Base-by-base conservation (phyloP, 2,113 vertebrate species). In the Tyrannus savana region DNA sequence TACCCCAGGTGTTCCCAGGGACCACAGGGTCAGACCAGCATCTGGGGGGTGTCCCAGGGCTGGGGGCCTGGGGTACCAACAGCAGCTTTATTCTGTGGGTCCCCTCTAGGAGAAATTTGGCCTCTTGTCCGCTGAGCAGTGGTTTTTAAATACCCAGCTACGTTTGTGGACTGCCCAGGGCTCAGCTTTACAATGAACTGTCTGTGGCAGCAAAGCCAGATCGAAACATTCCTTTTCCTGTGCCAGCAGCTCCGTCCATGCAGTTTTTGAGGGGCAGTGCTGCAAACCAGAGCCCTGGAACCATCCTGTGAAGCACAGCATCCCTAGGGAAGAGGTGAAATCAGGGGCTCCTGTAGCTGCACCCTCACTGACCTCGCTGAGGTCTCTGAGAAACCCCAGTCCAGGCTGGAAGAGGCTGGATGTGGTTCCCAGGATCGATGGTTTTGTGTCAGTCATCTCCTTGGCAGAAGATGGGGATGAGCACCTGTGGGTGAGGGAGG, bases 281-380 rank as follows among this genome's bases (percentile, higher is more conserved):
- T 74, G n/a, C 53, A 35, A n/a, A 60, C 31, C 46, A 16, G 58
- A 60, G 80, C 41, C 4, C 50, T 55, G 52, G 64, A 44, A 56
- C 2, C 0, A 0, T 19, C 68, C 74, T 5, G 2, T 21, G 8
- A 3, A 5, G 33, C 41, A 12, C 62, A 39, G 52, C 30, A 1
- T 27, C 28, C 31, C 53, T 18, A 10, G 39, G 14, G 24, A 49
- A 27, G 41, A 55, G n/a, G 12, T 39, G 69, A 6, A 14, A 68
- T 39, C 74, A 19, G 30, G 10, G 28, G 74, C 35, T 49, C 24
- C 50, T 7, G 59, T 4, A 23, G 13, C 58, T 56, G 27, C 52
- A 4, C 41, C 63, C 30, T 35, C 42, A 1, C 3, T 35, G 63
- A 10, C n/a, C 64, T 33, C 2, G 1, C 27, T 8, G 64, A 15